Conservation (phyloP, 2,888 invertebrate genomes). For the Eristalis intricaria region DNA sequence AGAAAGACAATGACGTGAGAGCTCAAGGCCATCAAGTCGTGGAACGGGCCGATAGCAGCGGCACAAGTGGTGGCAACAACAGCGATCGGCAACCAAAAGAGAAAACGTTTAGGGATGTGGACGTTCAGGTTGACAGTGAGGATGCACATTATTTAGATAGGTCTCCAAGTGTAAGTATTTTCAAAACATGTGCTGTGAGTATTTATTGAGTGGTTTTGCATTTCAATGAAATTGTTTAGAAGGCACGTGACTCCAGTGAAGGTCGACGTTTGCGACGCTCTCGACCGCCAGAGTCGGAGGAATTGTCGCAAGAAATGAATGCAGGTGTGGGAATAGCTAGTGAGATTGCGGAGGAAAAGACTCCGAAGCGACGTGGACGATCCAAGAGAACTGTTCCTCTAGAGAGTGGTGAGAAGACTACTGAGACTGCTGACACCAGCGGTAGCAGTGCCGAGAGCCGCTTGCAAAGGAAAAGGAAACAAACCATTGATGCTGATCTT, state of each 20-base stretch:
- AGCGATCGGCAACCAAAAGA: slow-evolving; percentile 35
- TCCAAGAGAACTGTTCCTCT: slow-evolving; percentile 72
- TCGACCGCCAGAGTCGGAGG: slow-evolving; percentile 73
- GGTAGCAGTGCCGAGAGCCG: slow-evolving; percentile 38
- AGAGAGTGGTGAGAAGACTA: slow-evolving; percentile 41
- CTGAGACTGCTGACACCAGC: background rate
- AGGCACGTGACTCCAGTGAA: slow-evolving; percentile 73
- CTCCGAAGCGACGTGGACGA: slow-evolving; percentile 73
- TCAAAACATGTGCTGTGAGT: background rate
- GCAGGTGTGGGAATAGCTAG: slow-evolving; percentile 27
- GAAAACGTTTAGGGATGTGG: slow-evolving; percentile 34
- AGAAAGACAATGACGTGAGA: slow-evolving; percentile 54
- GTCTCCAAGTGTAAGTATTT: slow-evolving; percentile 50
- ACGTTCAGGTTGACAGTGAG: slow-evolving; percentile 27
- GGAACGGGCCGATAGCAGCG: slow-evolving; percentile 33
- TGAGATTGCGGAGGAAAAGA: slow-evolving; percentile 26
- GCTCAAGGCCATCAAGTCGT: slow-evolving; percentile 60
- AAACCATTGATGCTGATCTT: slow-evolving; percentile 37
- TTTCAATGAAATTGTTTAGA: slow-evolving; percentile 62
- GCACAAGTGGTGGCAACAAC: slow-evolving; percentile 30
- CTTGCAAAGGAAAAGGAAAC: slow-evolving; percentile 66
- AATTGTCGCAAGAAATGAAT: slow-evolving; percentile 46
- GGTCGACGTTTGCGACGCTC: slow-evolving; percentile 76
- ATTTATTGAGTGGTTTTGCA: background rate
- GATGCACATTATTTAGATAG: slow-evolving; percentile 40